Conservation (phyloP, 37 sponge, comb jelly and placozoan species). For the Hormiphora californensis region DNA sequence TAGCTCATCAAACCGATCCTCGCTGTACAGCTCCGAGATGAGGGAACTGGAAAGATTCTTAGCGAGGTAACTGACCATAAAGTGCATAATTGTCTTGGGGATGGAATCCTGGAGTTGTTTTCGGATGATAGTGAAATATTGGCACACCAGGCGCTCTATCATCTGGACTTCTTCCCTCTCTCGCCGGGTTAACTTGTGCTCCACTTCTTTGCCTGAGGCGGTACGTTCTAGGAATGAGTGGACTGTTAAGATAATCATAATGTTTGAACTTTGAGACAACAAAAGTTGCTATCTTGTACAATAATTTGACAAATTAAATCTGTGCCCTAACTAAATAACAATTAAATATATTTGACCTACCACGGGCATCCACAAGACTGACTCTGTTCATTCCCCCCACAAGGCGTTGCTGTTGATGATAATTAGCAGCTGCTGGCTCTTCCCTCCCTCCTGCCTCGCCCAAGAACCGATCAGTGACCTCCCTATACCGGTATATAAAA, state of each 20-base stretch:
- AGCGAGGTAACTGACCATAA: constrained; percentile 83
- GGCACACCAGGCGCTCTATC: constrained; percentile 76
- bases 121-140: constrained; percentile 86
- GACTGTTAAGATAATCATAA: no score
- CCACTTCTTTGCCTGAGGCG: constrained; percentile 5
- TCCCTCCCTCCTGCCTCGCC: background rate
- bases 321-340: no score
- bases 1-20: constrained; percentile 69
- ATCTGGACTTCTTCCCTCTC: constrained; percentile 56
- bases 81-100: constrained; percentile 96
- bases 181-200: constrained; percentile 24
- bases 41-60: constrained; percentile 79
- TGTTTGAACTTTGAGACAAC: no score
- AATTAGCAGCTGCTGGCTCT: background rate
- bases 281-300: no score
- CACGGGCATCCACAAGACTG: no score
- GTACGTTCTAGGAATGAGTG: constrained; percentile 24
- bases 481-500: constrained; percentile 64
- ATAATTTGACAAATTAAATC: no score
- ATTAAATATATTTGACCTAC: no score
- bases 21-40: constrained; percentile 76
- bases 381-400: no score
- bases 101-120: constrained; percentile 89
- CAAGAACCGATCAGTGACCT: background rate
- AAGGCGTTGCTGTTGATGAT: no score